A percentile compares a stretch with the other conserved stretches of the same genome.
Evolutionary conservation across 2,113 vertebrate genomes (phyloP).

Genomic region (Oplegnathus fasciatus): DNA sequence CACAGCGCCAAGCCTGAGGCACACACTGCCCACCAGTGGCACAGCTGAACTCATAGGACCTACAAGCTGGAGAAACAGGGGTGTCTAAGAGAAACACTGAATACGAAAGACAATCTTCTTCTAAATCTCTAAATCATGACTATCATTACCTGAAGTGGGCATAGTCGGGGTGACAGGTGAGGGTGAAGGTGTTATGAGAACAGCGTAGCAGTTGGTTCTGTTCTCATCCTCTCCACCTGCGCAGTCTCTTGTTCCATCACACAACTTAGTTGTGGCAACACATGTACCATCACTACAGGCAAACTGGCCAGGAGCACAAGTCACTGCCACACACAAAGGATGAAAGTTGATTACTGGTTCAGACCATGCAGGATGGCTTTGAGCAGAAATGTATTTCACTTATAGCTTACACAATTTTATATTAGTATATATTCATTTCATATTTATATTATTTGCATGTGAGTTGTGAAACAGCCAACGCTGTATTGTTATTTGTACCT

Average conservation of each 20-base stretch:
- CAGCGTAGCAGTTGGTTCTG: slow-evolving; percentile 69
- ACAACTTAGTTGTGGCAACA: slow-evolving; percentile 70
- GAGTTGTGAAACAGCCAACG: background rate
- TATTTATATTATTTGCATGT: background rate
- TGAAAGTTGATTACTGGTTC: background rate
- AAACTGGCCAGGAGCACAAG: slow-evolving; percentile 82
- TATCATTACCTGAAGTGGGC: slow-evolving; percentile 41
- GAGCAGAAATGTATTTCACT: background rate
- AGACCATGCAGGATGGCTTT: background rate
- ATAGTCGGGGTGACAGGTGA: background rate
- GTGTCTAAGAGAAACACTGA: background rate
- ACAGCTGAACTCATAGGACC: slow-evolving; percentile 86
- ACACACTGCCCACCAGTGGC: slow-evolving; percentile 85
- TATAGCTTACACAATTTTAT: background rate
- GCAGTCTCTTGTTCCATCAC: slow-evolving; percentile 86
- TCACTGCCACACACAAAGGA: slow-evolving; percentile 53
- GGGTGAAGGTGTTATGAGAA: background rate
- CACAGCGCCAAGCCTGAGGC: slow-evolving; percentile 90
- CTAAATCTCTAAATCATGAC: background rate
- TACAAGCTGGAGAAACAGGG: slow-evolving; percentile 71
- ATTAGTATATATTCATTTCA: background rate
- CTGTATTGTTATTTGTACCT: slow-evolving; percentile 77
- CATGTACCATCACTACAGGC: slow-evolving; percentile 85
- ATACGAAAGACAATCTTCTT: background rate
- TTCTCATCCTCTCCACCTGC: slow-evolving; percentile 85